Percentiles rank a stretch among this genome's conserved stretches.
phyloP scores from a whole-genome alignment of 2,888 invertebrate genomes.

The Coelopa pilipes region DNA sequence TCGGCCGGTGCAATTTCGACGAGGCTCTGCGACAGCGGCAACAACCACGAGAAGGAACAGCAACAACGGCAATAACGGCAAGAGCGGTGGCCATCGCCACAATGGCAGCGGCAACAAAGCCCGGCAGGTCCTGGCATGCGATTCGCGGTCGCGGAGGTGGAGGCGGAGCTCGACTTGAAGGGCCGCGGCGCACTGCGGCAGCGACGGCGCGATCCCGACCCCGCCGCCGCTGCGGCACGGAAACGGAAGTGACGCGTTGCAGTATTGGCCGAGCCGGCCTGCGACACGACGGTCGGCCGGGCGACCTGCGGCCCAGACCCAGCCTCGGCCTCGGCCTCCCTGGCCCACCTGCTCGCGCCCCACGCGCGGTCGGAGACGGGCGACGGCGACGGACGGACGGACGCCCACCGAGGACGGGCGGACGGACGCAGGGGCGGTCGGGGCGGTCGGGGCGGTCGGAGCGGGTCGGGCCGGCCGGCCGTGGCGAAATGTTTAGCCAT shows the following conservation, averaged over 20 bases:
- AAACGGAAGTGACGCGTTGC: conserved; percentile 28
- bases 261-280: conserved; percentile 4
- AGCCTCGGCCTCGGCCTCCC: neutral
- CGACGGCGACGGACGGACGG: too few relatives aligned
- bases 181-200: neutral
- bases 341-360: neutral
- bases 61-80: neutral
- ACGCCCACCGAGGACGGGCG: too few relatives aligned
- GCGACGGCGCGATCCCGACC: neutral
- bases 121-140: too few relatives aligned
- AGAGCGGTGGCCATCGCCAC: neutral
- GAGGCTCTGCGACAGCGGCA: neutral
- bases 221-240: conserved; percentile 4
- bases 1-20: neutral
- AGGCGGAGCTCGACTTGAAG: neutral
- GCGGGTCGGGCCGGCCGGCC: neutral
- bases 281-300: too few relatives aligned
- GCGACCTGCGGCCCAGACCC: neutral
- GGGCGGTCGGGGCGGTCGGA: neutral
- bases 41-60: conserved; percentile 11
- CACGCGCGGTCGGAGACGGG: too few relatives aligned
- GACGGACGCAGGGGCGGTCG: too few relatives aligned
- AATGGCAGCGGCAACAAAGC: too few relatives aligned
- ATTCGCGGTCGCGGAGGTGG: neutral
- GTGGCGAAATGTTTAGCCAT: conserved; percentile 10